Percentiles rank a stretch among this genome's conserved stretches.
Conservation (phyloP, 2,888 invertebrate genomes). For the Psylliodes chrysocephalus region DNA sequence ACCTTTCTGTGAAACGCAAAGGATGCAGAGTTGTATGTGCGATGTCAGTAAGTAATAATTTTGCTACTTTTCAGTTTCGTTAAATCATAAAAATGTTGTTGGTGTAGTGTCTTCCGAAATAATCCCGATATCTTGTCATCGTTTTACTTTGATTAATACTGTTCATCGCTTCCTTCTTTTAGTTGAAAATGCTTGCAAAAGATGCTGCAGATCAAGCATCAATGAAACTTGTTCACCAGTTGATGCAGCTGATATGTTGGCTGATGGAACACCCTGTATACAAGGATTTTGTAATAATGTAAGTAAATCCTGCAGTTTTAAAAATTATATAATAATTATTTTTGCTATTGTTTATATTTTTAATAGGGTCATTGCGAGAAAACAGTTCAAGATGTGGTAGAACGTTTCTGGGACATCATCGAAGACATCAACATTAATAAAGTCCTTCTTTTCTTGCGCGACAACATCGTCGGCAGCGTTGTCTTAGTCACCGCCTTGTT, state of each 20-base stretch:
- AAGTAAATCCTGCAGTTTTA: too few relatives aligned
- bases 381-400: slow-evolving; percentile 94
- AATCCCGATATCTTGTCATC: neutral
- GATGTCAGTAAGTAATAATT: slow-evolving; percentile 85
- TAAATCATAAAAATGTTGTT: too few relatives aligned
- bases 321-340: neutral
- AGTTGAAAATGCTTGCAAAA: slow-evolving; percentile 92
- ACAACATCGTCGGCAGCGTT: slow-evolving; percentile 94
- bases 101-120: too few relatives aligned
- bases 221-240: slow-evolving; percentile 94
- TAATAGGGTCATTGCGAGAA: slow-evolving; percentile 90
- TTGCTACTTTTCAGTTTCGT: too few relatives aligned
- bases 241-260: slow-evolving; percentile 86
- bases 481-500: slow-evolving; percentile 89
- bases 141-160: too few relatives aligned
- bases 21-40: slow-evolving; percentile 95
- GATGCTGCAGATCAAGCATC: slow-evolving; percentile 91
- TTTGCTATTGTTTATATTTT: neutral
- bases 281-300: slow-evolving; percentile 97
- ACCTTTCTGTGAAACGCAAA: slow-evolving; percentile 94
- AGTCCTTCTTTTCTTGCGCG: slow-evolving; percentile 86
- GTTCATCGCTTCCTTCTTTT: too few relatives aligned
- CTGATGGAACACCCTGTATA: slow-evolving; percentile 95
- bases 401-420: slow-evolving; percentile 97
- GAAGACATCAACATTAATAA: slow-evolving; percentile 96